A percentile compares a stretch with the other conserved stretches of the same genome.
Conservation (phyloP, 2,797 vertebrate genomes). For the Hozukius guyotensis region DNA sequence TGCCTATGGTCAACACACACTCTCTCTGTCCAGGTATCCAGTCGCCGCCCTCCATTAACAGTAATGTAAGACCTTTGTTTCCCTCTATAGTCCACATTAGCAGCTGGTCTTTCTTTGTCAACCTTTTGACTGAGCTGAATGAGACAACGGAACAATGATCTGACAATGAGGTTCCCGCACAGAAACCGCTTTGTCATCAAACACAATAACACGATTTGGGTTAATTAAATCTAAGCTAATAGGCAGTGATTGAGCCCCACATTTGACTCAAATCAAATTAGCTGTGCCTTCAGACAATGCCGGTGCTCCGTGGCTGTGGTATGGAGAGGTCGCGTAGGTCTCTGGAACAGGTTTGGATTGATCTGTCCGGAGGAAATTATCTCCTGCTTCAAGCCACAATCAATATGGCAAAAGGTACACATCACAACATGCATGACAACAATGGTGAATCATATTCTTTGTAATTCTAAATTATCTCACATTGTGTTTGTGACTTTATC, state of each 20-base stretch:
- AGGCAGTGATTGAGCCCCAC: slow-evolving; percentile 79
- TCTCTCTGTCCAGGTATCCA: slow-evolving; percentile 46
- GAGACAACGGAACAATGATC: slow-evolving; percentile 80
- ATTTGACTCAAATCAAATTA: slow-evolving; percentile 83
- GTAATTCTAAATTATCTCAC: not conserved
- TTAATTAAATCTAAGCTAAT: slow-evolving; percentile 85
- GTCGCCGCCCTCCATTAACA: slow-evolving; percentile 49
- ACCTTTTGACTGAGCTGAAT: slow-evolving; percentile 77
- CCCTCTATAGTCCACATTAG: slow-evolving; percentile 52
- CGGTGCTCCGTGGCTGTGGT: slow-evolving; percentile 43
- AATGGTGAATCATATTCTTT: not conserved
- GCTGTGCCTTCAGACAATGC: slow-evolving; percentile 69
- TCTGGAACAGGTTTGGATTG: slow-evolving; percentile 73
- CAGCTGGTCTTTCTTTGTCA: slow-evolving; percentile 64
- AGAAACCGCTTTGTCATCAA: slow-evolving; percentile 82
- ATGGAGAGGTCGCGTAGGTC: slow-evolving; percentile 56
- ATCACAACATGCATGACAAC: not conserved
- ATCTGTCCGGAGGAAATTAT: slow-evolving; percentile 58
- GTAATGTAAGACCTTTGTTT: slow-evolving; percentile 49
- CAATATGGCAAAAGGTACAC: slow-evolving; percentile 31
- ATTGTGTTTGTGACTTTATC: slow-evolving; percentile 15
- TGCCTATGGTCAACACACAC: not conserved
- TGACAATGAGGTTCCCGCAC: slow-evolving; percentile 80
- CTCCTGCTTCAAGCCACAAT: slow-evolving; percentile 32
- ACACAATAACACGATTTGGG: slow-evolving; percentile 83